These are phyloP conservation scores for Eristalis arbustorum DNA, from an alignment of 2,888 invertebrate species.

Conservation along the genomic window DNA sequence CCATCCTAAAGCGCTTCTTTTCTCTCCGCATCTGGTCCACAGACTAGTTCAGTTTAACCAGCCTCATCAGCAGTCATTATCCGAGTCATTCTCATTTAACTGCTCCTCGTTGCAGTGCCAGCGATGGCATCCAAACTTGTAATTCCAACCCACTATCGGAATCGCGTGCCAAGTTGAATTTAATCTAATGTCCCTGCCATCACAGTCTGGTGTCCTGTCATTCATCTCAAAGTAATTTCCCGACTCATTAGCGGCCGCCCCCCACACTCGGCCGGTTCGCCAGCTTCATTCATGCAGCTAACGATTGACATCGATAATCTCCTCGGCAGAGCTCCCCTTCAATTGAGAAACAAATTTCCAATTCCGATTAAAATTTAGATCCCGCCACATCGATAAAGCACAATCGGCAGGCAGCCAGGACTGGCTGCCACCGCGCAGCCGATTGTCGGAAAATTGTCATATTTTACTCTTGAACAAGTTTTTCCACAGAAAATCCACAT, in stretches of 20 bases:
- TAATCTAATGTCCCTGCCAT: not conserved
- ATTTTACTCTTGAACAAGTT: constrained; percentile 59
- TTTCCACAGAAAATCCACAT: constrained; percentile 19
- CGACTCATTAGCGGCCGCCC: constrained; percentile 17
- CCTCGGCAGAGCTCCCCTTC: not conserved
- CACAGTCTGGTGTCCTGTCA: not conserved
- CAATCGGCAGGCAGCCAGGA: constrained; percentile 32
- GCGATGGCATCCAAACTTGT: not conserved
- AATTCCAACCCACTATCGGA: not conserved
- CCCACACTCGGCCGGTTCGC: not conserved
- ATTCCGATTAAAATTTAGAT: constrained; percentile 67
- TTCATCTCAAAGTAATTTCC: constrained; percentile 23
- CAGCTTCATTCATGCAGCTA: constrained; percentile 19
- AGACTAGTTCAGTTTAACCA: not conserved
- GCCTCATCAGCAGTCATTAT: not conserved
- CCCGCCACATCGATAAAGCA: constrained; percentile 54
- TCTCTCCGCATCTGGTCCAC: too few species aligned
- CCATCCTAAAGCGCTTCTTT: too few species aligned
- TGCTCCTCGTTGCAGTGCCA: not conserved
- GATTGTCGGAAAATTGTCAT: constrained; percentile 57
- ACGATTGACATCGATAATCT: constrained; percentile 59
- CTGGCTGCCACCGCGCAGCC: not conserved
- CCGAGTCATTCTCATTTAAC: not conserved
- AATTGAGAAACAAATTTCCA: constrained; percentile 39
- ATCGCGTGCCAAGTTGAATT: not conserved